These are phyloP conservation scores for Bos javanicus DNA, from an alignment of 2,113 vertebrate genomes.

Conservation along the genomic window DNA sequence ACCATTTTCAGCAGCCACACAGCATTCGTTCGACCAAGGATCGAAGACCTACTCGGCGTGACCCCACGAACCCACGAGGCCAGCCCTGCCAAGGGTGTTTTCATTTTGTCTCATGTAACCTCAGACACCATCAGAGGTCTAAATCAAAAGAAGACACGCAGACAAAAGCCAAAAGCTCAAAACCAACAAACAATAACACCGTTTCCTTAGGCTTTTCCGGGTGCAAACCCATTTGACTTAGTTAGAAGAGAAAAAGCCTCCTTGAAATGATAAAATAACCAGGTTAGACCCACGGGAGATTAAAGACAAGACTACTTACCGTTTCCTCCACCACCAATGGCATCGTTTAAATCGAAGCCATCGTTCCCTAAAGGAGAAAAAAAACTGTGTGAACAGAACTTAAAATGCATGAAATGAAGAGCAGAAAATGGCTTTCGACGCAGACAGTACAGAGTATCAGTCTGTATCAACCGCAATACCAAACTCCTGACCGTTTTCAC, in stretches of 20 bases:
- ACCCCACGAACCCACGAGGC: rapidly evolving
- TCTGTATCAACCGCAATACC: rapidly evolving
- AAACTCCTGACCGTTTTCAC: rapidly evolving
- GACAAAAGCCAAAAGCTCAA: neutral
- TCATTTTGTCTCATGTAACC: rapidly evolving
- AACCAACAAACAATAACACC: too few relatives aligned
- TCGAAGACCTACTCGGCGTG: rapidly evolving
- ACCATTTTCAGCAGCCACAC: rapidly evolving
- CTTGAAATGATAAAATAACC: neutral
- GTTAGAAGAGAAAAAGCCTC: neutral
- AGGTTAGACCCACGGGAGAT: rapidly evolving
- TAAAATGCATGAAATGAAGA: too few relatives aligned
- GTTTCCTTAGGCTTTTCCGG: rapidly evolving
- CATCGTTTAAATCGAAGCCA: neutral
- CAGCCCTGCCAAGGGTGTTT: rapidly evolving
- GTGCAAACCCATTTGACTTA: rapidly evolving
- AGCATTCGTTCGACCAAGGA: neutral
- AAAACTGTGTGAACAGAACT: too few relatives aligned
- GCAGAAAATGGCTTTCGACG: rapidly evolving
- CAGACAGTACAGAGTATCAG: rapidly evolving
- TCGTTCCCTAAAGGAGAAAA: neutral
- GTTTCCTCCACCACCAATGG: neutral
- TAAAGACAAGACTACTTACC: neutral
- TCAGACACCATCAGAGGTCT: neutral
- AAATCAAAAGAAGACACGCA: rapidly evolving